A percentile compares a stretch with the other conserved stretches of the same genome.
Conservation (phyloP, 2,888 invertebrate species). For the Drosophila birchii region DNA sequence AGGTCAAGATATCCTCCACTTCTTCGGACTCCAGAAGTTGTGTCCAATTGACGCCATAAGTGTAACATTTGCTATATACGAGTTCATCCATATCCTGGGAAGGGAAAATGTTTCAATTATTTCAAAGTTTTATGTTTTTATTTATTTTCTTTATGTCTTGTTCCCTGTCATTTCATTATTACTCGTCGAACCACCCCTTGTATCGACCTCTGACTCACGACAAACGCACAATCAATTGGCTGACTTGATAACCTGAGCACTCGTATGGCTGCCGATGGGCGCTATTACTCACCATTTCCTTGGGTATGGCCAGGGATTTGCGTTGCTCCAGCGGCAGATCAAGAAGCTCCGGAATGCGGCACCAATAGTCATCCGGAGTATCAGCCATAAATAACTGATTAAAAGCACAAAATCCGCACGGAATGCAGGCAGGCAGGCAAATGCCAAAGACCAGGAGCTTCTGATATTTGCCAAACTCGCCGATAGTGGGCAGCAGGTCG, state of each 20-base stretch:
- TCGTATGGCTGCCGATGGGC: slow-evolving; percentile 42
- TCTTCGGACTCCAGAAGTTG: slow-evolving; percentile 83
- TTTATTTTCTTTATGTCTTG: slow-evolving; percentile 1
- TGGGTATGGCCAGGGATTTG: slow-evolving; percentile 89
- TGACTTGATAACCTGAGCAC: slow-evolving; percentile 45
- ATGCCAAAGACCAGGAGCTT: slow-evolving; percentile 93
- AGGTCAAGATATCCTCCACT: slow-evolving; percentile 66
- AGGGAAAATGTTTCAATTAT: neutral
- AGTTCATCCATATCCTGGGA: slow-evolving; percentile 68
- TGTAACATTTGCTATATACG: slow-evolving; percentile 89
- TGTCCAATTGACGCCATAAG: slow-evolving; percentile 91
- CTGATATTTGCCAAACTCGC: slow-evolving; percentile 95
- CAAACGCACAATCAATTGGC: slow-evolving; percentile 54
- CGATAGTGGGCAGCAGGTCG: slow-evolving; percentile 92
- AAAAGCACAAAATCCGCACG: slow-evolving; percentile 96
- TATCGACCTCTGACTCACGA: slow-evolving; percentile 35
- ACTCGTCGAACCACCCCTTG: slow-evolving; percentile 34
- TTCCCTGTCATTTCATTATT: neutral
- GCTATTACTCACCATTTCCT: slow-evolving; percentile 84
- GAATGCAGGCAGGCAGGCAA: slow-evolving; percentile 94
- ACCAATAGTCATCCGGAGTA: slow-evolving; percentile 94
- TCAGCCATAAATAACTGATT: slow-evolving; percentile 97
- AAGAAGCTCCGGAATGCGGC: slow-evolving; percentile 89
- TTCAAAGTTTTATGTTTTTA: neutral
- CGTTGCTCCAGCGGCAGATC: slow-evolving; percentile 86